Evolutionary conservation across 2,888 invertebrate species (phyloP).

Genomic region (Gibbula magus): DNA sequence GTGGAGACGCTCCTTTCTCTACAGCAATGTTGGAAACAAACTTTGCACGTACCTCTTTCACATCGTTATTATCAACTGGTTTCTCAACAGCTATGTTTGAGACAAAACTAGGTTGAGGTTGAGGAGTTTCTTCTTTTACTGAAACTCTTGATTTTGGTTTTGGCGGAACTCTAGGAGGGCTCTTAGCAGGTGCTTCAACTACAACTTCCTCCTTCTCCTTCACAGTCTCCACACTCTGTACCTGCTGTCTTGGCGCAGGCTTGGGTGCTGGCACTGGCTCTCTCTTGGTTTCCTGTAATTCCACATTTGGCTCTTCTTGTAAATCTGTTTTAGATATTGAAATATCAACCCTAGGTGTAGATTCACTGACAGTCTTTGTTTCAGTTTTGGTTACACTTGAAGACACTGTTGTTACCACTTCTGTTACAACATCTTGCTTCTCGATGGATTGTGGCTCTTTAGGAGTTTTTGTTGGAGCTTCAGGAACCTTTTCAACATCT

Average conservation of each 20-base stretch:
- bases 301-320: not conserved
- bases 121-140: not conserved
- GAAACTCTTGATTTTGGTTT: conserved; percentile 30
- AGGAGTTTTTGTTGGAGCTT: no score
- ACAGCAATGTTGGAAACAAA: conserved; percentile 8
- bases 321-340: not conserved
- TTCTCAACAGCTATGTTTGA: not conserved
- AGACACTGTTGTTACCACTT: no score
- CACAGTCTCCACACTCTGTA: not conserved
- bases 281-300: no score
- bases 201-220: conserved; percentile 17
- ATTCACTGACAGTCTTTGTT: not conserved
- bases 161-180: conserved; percentile 28
- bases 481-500: not conserved
- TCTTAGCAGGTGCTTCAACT: not conserved
- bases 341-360: not conserved
- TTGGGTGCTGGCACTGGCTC: not conserved
- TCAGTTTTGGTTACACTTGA: not conserved
- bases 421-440: no score
- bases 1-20: conserved; percentile 4
- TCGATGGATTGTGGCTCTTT: no score
- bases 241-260: conserved; percentile 10
- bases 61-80: not conserved
- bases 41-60: not conserved
- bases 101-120: not conserved